Conservation (phyloP, 2,888 invertebrate species). For the Sepiola atlantica region DNA sequence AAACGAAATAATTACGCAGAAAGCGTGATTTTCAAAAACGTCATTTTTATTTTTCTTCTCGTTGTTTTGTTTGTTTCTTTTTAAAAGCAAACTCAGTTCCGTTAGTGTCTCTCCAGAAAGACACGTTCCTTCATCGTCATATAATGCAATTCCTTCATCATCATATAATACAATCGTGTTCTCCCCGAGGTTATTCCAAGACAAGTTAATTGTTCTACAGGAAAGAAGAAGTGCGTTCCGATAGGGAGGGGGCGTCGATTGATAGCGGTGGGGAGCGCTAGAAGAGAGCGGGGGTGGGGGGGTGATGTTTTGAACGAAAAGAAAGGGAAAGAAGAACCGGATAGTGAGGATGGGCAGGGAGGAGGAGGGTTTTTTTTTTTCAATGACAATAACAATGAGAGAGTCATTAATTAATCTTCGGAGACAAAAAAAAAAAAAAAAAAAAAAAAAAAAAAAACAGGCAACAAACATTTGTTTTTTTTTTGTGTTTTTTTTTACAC, state of each 20-base stretch:
- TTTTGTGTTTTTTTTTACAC: neutral
- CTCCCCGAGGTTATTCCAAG: neutral
- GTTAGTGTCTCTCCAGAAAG: neutral
- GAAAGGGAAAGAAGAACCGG: neutral
- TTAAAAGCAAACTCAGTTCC: neutral
- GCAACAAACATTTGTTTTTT: neutral
- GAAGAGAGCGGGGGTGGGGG: too few relatives aligned
- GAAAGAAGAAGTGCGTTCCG: neutral
- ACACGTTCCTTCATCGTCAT: slow-evolving; percentile 3
- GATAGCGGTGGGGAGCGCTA: too few relatives aligned
- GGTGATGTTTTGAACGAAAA: too few relatives aligned
- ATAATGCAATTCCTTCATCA: slow-evolving; percentile 32
- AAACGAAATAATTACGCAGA: neutral
- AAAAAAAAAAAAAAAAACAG: neutral
- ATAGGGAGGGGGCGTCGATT: too few relatives aligned
- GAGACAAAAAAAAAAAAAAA: neutral
- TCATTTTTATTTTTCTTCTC: neutral
- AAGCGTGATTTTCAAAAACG: neutral
- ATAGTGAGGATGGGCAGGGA: neutral
- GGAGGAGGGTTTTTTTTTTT: neutral
- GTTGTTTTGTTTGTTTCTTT: neutral
- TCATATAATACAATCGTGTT: slow-evolving; percentile 32
- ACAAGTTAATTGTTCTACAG: slow-evolving; percentile 22
- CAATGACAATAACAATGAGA: neutral
- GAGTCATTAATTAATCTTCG: slow-evolving; percentile 7